These are phyloP conservation scores for Drosophila setosimentum DNA, from an alignment of 2,888 invertebrate species.

Conservation along the genomic window DNA sequence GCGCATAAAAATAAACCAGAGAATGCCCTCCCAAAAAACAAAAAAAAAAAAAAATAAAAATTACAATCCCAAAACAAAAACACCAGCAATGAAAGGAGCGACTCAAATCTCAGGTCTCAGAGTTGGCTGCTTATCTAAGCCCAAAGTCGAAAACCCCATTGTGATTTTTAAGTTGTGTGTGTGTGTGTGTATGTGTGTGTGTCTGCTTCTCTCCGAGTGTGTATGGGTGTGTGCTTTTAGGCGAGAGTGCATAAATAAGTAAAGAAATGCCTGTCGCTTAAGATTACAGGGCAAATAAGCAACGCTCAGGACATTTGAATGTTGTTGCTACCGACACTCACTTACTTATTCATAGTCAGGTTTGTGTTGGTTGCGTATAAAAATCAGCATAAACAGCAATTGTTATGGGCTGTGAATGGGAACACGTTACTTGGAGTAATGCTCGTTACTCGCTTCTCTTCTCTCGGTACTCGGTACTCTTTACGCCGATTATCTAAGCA, in stretches of 20 bases:
- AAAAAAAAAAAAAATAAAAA: slow-evolving; percentile 6
- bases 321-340: slow-evolving; percentile 60
- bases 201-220: slow-evolving; percentile 19
- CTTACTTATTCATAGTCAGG: slow-evolving; percentile 81
- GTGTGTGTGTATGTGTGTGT: slow-evolving; percentile 47
- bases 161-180: slow-evolving; percentile 81
- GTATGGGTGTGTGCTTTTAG: slow-evolving; percentile 55
- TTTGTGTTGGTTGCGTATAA: slow-evolving; percentile 65
- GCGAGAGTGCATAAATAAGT: slow-evolving; percentile 74
- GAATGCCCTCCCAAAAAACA: slow-evolving; percentile 29
- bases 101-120: slow-evolving; percentile 54
- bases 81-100: slow-evolving; percentile 11
- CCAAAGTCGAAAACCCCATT: slow-evolving; percentile 74
- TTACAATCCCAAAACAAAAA: neutral
- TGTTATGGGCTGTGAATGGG: slow-evolving; percentile 79
- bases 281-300: slow-evolving; percentile 79
- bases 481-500: slow-evolving; percentile 20
- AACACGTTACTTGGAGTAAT: slow-evolving; percentile 24
- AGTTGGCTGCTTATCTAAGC: slow-evolving; percentile 69
- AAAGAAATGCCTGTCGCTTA: slow-evolving; percentile 82
- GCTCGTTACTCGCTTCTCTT: slow-evolving; percentile 9
- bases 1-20: slow-evolving; percentile 78
- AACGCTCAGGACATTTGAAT: slow-evolving; percentile 64
- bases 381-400: slow-evolving; percentile 79
- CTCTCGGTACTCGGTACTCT: slow-evolving; percentile 2